A percentile compares a stretch with the other conserved stretches of the same genome.
These are phyloP conservation scores for Tinea semifulvella DNA, from an alignment of 2,888 invertebrate species.

Conservation along the genomic window DNA sequence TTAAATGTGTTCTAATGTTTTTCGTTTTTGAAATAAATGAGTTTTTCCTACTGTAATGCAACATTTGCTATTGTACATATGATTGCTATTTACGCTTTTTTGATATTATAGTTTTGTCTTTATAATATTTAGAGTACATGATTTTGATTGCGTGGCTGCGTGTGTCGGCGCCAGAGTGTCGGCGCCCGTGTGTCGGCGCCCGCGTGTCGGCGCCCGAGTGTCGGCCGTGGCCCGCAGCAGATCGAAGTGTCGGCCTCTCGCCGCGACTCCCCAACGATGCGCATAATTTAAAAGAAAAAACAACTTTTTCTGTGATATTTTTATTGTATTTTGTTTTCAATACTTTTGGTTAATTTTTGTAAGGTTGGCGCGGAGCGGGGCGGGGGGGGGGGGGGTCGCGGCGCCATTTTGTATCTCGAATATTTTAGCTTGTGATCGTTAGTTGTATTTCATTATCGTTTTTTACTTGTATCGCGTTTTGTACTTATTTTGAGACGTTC, in stretches of 20 bases:
- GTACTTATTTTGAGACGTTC: too few species aligned
- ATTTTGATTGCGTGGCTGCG: neutral
- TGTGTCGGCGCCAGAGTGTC: neutral
- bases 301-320: neutral
- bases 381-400: neutral
- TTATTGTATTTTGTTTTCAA: neutral
- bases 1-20: constrained; percentile 5
- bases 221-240: too few species aligned
- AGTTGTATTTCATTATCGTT: constrained; percentile 11
- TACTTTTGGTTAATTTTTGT: neutral
- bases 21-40: neutral
- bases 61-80: constrained; percentile 8
- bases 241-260: neutral
- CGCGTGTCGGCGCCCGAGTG: too few species aligned
- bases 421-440: constrained; percentile 17
- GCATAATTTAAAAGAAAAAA: neutral
- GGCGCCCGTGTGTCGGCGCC: too few species aligned
- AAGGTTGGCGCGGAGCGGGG: neutral
- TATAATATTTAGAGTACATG: constrained; percentile 2
- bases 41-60: constrained; percentile 3
- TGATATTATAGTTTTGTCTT: neutral
- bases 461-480: neutral
- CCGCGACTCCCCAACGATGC: neutral
- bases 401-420: constrained; percentile 8
- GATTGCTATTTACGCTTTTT: neutral